phyloP scores from a whole-genome alignment of 23 tunicate genomes.

The Phallusia fumigata region DNA sequence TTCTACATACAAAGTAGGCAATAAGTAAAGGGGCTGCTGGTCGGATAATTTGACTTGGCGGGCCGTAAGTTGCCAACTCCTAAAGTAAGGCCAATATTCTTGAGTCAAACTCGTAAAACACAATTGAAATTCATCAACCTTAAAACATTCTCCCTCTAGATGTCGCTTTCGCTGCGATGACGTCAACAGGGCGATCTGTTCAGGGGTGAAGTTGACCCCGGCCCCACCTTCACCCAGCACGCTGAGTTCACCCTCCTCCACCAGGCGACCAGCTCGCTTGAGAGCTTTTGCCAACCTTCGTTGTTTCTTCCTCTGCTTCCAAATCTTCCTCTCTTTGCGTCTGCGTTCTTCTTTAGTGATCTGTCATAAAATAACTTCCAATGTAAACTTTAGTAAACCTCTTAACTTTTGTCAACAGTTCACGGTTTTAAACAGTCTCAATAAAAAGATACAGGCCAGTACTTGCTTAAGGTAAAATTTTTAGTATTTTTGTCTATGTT shows the following conservation, averaged over 20 bases:
- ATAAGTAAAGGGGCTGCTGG: no score
- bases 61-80: no score
- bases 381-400: no score
- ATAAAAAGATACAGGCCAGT: no score
- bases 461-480: no score
- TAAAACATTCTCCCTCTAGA: conserved; percentile 30
- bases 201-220: conserved; percentile 31
- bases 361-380: background rate
- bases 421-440: no score
- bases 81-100: no score
- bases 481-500: no score
- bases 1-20: no score
- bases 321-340: conserved; percentile 20
- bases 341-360: background rate
- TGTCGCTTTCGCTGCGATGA: conserved; percentile 33
- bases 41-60: no score
- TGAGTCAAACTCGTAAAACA: no score
- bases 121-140: conserved; percentile 15
- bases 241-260: conserved; percentile 27
- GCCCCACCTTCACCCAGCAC: conserved; percentile 19
- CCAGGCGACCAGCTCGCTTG: conserved; percentile 31
- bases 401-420: no score
- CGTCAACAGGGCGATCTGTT: conserved; percentile 50
- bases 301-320: conserved; percentile 33
- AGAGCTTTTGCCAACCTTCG: conserved; percentile 30